phyloP scores from a whole-genome alignment of 2,888 invertebrate species.

The Pseudococcus viburni region DNA sequence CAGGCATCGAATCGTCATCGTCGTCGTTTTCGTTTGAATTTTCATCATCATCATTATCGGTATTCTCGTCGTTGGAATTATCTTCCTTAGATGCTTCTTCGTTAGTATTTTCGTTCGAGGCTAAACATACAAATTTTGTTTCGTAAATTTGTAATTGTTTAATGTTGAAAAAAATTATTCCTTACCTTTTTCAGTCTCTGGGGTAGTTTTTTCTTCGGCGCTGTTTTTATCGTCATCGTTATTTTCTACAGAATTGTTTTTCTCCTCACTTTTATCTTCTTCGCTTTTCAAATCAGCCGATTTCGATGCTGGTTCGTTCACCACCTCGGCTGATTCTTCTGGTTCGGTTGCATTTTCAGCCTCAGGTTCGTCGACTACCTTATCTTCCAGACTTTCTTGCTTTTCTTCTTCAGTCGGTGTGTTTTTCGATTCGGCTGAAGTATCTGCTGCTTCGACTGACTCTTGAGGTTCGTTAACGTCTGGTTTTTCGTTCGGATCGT shows the following conservation, averaged over 20 bases:
- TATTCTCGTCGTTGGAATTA: background rate
- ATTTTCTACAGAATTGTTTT: background rate
- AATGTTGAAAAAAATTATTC: no score
- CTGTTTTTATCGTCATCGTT: conserved; percentile 68
- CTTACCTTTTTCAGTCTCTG: conserved; percentile 67
- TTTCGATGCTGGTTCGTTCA: background rate
- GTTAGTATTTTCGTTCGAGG: background rate
- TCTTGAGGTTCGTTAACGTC: conserved; percentile 67
- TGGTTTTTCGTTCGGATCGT: background rate
- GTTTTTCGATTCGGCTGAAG: conserved; percentile 50
- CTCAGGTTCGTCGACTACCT: conserved; percentile 28
- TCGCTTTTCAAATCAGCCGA: background rate
- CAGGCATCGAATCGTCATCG: conserved; percentile 70
- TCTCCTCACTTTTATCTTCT: background rate
- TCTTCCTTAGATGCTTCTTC: background rate
- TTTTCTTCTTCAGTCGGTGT: conserved; percentile 65
- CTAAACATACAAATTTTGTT: background rate
- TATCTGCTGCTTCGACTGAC: conserved; percentile 68
- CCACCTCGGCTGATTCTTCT: background rate
- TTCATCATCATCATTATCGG: conserved; percentile 43
- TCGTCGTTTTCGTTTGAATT: conserved; percentile 68
- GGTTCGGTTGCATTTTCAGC: background rate
- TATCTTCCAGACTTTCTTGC: conserved; percentile 56
- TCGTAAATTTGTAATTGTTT: no score
- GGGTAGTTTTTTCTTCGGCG: conserved; percentile 62